These are phyloP conservation scores for Seira ritae DNA, from an alignment of 2,888 invertebrate species.

Conservation along the genomic window DNA sequence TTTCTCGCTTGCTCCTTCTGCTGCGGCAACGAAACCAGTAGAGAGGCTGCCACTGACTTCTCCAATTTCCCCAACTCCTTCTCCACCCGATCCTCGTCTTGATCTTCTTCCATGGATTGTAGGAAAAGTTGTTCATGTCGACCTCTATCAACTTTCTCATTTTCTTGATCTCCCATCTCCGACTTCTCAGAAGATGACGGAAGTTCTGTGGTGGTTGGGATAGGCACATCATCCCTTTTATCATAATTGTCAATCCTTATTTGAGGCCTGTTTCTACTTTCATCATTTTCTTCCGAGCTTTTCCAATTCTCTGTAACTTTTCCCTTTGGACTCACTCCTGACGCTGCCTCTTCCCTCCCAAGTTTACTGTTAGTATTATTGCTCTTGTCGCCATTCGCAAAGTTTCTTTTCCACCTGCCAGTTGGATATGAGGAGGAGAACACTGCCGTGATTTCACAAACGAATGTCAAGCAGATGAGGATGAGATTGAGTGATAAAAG, in stretches of 20 bases:
- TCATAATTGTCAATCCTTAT: constrained; percentile 53
- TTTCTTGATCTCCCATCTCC: constrained; percentile 22
- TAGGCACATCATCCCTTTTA: constrained; percentile 15
- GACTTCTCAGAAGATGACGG: neutral
- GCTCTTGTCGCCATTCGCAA: neutral
- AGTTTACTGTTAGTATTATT: neutral
- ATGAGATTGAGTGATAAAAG: constrained; percentile 55
- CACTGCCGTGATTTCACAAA: constrained; percentile 37
- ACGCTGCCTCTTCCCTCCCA: no score
- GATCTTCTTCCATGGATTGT: constrained; percentile 2
- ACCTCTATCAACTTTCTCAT: constrained; percentile 19
- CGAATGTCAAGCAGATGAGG: constrained; percentile 47
- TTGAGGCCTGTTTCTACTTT: constrained; percentile 22
- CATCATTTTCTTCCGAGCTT: constrained; percentile 20
- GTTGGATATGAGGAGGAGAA: constrained; percentile 35
- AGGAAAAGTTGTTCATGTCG: constrained; percentile 17
- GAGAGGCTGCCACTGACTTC: neutral
- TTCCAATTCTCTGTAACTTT: constrained; percentile 33
- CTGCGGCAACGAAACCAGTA: neutral
- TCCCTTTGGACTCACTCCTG: constrained; percentile 2
- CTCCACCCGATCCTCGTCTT: neutral
- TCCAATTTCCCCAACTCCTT: constrained; percentile 11
- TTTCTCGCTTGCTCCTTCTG: constrained; percentile 17
- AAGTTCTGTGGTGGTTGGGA: no score
- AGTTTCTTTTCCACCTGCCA: constrained; percentile 8